Evolutionary conservation across 92 coral and sea anemone genomes (phyloP), one percentile per base, ranked within the genome.

Genomic region (Galaxea fascicularis): DNA sequence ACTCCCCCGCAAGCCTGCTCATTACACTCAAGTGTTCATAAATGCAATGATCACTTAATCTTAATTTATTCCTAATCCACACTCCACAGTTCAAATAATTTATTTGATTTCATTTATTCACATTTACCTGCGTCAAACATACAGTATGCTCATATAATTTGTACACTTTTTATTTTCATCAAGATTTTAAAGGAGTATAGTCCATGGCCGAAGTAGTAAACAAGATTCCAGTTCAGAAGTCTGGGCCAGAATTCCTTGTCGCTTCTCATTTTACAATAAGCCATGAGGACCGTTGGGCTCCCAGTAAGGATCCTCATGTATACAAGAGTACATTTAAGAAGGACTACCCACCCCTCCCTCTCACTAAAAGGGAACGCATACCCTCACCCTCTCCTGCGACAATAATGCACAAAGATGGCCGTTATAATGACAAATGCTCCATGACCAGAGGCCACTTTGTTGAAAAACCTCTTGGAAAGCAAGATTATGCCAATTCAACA

Each of bases 301-400:
- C 98, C 14, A 88, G 69, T 21, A 79, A 87, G 44, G 98, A 92
- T 65, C 88, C 95, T 65, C 83, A 85, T 51, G 95, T 92, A 15
- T 92, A 97, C 80, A 90, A 88, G 70, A 97, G 98, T 56, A 95
- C 94, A 13, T 91, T 95, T 69, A 97, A 97, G 76, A 92, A 82
- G 52, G 98, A 97, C 60, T 97, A 95, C 79, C 98, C 97, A 21
- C 97, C 98, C 41, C 85, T 88, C 87, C 97, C 95, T 10, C 62
- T 95, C 29, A 90, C 93, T 44, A 95, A 89, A 78, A 91, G 95
- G 74, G 91, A 86, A n/a, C 94, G 99, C 47, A 82, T 93, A 18
- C 95, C 99, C n/a, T 97, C 99, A 30, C 99, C 99, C 17, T 46
- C 91, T 16, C 95, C 97, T 1, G 97, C 99, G 10, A 85, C 85